A percentile compares a stretch with the other conserved stretches of the same genome.
Conservation (phyloP, 2,113 vertebrate genomes). For the Oreotrochilus melanogaster region DNA sequence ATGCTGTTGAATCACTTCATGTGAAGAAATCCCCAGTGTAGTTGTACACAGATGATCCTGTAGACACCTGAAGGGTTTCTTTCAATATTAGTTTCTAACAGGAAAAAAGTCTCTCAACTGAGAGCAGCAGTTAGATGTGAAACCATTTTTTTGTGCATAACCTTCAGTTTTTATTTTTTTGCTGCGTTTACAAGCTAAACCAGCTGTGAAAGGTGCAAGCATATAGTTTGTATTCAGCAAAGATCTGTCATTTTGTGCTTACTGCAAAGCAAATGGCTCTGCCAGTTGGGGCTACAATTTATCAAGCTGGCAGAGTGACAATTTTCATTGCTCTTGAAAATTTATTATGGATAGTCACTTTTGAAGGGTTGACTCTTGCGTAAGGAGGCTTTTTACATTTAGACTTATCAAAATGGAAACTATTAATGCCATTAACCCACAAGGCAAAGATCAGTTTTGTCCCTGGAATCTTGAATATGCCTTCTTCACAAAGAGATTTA, state of each 20-base stretch:
- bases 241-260: constrained; percentile 78
- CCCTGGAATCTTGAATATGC: constrained; percentile 22
- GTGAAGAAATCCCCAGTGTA: neutral
- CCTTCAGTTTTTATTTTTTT: constrained; percentile 73
- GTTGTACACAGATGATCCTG: neutral
- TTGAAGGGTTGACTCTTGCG: constrained; percentile 58
- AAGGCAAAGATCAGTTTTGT: constrained; percentile 69
- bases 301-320: constrained; percentile 76
- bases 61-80: neutral
- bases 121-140: constrained; percentile 5
- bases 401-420: constrained; percentile 67
- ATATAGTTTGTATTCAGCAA: constrained; percentile 75
- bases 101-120: constrained; percentile 11
- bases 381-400: constrained; percentile 53
- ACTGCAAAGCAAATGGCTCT: constrained; percentile 75
- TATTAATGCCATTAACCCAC: constrained; percentile 68
- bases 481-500: constrained; percentile 68
- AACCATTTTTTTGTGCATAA: constrained; percentile 45
- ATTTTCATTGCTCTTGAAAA: constrained; percentile 72
- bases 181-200: constrained; percentile 74
- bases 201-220: constrained; percentile 77
- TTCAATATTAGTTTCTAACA: neutral
- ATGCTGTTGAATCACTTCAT: neutral
- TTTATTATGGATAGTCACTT: constrained; percentile 69
- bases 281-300: constrained; percentile 72